Evolutionary conservation across 2,888 invertebrate species (phyloP), one percentile per base, ranked within the genome.

Genomic region (Thymelicus sylvestris): DNA sequence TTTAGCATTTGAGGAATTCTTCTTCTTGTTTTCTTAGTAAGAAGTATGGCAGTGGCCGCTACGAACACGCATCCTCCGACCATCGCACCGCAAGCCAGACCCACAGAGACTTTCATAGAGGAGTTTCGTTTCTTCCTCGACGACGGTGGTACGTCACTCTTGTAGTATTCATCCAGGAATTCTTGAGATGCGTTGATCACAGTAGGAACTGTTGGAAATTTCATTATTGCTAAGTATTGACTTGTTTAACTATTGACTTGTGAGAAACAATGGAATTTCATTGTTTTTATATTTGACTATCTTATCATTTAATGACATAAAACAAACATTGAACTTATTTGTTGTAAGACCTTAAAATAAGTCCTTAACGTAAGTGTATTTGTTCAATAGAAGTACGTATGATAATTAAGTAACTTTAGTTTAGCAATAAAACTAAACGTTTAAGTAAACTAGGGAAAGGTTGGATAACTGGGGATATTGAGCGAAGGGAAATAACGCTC

Each of bases 161-260:
- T 87, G 78, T 95, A 95, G 83, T 95, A 96, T 76, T 95, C 95
- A 73, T 96, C 95, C 15, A 95, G 86, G 77, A 95, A 95, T 64
- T 92, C 93, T 47, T 93, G 93, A 0, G 96, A 96, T 6, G 95
- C 86, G 84, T 96, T 96, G 61, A 95, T 92, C 2, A 93, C 90
- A 0, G 95, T 90, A 39, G 93, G 85, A 47, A 88, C 95, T 95
- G 93, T 78, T 67, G 76, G 76, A 68, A 71, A 71, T 19, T 24
- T 24, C 31, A 31, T 31, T 31, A 31, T 5, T 31, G 5, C 3
- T 31, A 31, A 31, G 31, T 31, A 19, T 2, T 19, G 19, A 19
- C 19, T 19, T 19, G 3, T 2, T 3, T 31, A 31, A 31, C 31
- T 31, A 31, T 19, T 31, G 31, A 31, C 31, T 31, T 31, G 31